Evolutionary conservation across 2,113 vertebrate species (phyloP).

Genomic region (Willisornis vidua): DNA sequence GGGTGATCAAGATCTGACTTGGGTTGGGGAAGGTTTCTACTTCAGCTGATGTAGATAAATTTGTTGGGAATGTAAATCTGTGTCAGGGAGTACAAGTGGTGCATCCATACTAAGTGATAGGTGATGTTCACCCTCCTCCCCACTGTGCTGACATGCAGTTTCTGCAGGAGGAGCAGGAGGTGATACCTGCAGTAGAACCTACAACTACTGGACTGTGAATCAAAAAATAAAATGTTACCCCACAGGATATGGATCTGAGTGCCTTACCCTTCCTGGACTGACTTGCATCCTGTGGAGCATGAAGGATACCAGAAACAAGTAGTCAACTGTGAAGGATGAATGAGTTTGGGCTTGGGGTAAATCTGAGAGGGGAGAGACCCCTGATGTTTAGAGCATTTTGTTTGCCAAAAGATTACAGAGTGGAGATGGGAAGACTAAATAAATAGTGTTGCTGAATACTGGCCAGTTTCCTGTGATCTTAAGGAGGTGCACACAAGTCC

Average conservation of each 20-base stretch:
- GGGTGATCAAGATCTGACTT: neutral
- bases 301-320: neutral
- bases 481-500: neutral
- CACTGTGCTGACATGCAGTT: accelerated
- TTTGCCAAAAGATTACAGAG: neutral
- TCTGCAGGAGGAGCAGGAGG: neutral
- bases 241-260: neutral
- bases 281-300: neutral
- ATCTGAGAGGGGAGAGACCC: neutral
- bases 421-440: neutral
- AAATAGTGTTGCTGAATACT: neutral
- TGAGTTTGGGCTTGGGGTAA: neutral
- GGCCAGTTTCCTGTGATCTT: neutral
- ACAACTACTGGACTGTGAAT: neutral
- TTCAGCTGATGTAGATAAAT: neutral
- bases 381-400: neutral
- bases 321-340: neutral
- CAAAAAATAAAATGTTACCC: neutral
- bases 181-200: neutral
- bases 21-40: neutral
- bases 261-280: neutral
- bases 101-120: neutral
- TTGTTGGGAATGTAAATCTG: neutral
- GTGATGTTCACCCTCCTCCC: accelerated
- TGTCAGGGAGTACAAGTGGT: neutral